phyloP scores from a whole-genome alignment of 2,113 vertebrate species.

The Echinops telfairi region DNA sequence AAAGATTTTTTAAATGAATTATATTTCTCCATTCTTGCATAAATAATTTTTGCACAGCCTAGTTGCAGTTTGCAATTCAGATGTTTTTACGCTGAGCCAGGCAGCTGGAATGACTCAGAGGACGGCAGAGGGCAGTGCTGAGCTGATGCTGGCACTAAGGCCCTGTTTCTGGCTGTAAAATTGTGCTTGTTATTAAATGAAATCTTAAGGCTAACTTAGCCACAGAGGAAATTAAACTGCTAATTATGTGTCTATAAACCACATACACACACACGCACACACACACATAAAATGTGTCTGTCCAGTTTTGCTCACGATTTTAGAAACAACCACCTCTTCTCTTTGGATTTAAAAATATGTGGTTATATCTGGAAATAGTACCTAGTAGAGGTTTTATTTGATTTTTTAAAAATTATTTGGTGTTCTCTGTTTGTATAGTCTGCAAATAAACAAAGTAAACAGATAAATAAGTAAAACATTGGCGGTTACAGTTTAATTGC shows the following conservation, averaged over 20 bases:
- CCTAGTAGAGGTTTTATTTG: slow-evolving; percentile 66
- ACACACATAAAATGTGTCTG: slow-evolving; percentile 67
- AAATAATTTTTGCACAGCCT: slow-evolving; percentile 9
- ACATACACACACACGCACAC: background rate
- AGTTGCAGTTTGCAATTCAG: background rate
- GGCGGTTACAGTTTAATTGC: background rate
- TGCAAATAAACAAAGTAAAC: slow-evolving; percentile 6
- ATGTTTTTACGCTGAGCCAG: background rate
- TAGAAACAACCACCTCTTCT: slow-evolving; percentile 67
- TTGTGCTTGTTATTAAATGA: slow-evolving; percentile 85
- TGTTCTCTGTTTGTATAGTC: slow-evolving; percentile 79
- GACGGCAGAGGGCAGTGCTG: slow-evolving; percentile 90
- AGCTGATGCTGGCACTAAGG: slow-evolving; percentile 82
- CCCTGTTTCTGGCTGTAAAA: slow-evolving; percentile 72
- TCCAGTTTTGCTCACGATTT: slow-evolving; percentile 66
- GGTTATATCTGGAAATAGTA: slow-evolving; percentile 67
- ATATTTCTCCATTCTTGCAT: background rate
- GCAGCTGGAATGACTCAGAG: fast-evolving
- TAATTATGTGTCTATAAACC: slow-evolving; percentile 88
- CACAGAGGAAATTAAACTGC: slow-evolving; percentile 89
- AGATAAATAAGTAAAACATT: slow-evolving; percentile 79
- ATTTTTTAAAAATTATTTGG: slow-evolving; percentile 52
- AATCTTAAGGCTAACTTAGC: slow-evolving; percentile 87
- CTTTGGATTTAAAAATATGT: slow-evolving; percentile 75
- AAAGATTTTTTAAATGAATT: slow-evolving; percentile 32